Percentiles rank a stretch among this genome's conserved stretches.
These are phyloP conservation scores for Magallana angulata DNA, from an alignment of 1,140 invertebrate genomes.

Conservation along the genomic window DNA sequence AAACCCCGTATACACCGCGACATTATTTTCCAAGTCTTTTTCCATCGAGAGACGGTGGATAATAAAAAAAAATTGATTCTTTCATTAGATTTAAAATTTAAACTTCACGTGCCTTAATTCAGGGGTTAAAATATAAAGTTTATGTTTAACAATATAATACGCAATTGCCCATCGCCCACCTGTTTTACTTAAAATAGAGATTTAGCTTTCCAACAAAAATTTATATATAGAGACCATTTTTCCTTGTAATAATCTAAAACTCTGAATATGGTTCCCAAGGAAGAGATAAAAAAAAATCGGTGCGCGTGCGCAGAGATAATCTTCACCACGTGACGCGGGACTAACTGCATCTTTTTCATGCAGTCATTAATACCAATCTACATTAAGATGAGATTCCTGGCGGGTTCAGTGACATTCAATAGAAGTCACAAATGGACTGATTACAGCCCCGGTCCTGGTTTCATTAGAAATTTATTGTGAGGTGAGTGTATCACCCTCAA, in stretches of 20 bases:
- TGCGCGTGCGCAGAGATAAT: not conserved
- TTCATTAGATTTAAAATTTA: not conserved
- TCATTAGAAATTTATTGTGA: constrained; percentile 32
- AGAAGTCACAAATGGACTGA: constrained; percentile 14
- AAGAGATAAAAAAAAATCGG: not conserved
- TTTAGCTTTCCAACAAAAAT: too few species aligned
- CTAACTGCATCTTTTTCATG: constrained; percentile 28
- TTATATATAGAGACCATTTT: too few species aligned
- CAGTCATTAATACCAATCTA: constrained; percentile 24
- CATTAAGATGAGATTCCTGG: not conserved
- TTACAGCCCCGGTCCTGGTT: not conserved
- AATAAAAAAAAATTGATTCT: not conserved
- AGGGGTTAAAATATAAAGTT: not conserved
- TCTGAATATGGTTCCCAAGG: too few species aligned
- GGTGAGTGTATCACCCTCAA: constrained; percentile 5
- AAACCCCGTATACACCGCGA: not conserved
- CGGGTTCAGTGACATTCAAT: not conserved
- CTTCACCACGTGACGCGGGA: not conserved
- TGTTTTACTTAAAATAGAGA: too few species aligned
- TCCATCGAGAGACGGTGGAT: not conserved
- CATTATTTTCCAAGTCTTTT: not conserved
- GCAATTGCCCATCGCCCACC: too few species aligned
- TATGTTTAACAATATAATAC: too few species aligned
- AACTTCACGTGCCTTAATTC: not conserved
- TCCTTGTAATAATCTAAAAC: too few species aligned